Evolutionary conservation across 2,113 vertebrate genomes (phyloP), one percentile per base, ranked within the genome.

Genomic region (Perccottus glenii): DNA sequence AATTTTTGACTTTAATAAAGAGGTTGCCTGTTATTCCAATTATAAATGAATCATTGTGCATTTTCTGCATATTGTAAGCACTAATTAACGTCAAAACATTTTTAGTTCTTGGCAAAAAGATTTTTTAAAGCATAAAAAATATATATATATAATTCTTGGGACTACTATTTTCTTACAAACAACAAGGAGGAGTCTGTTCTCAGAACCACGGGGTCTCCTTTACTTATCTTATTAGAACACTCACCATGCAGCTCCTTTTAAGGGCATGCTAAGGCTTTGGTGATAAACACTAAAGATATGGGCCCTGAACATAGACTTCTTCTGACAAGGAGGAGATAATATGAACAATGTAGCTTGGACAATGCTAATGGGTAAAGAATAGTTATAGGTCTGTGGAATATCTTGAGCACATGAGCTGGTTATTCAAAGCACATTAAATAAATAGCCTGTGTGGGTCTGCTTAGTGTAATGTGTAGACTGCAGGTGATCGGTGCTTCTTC

Each of bases 161-260:
- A n/a, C 73, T 60, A 81, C 60, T 67, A 3, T 50, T 64, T 58
- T 43, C 55, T 70, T 36, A 40, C 9, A 33, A 4, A 4, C 64
- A 60, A 47, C 51, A 62, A 36, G 19, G 57, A 57, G 75, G 67
- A 80, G 64, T 43, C 36, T 55, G 36, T 67, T 70, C 59, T 51
- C 49, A 8, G 64, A 67, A 71, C 75, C 19, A 1, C 73, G 50
- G 40, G 56, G 61, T 43, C 46, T 64, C 75, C 68, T 69, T 73
- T 68, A 60, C 60, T 46, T 49, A 62, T 80, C 79, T 67, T 66
- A 85, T 91, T 86, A 81, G 79, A 75, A 91, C 84, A 68, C 78
- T 77, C 84, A 75, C 60, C 83, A 78, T 73, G 69, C 85, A 78
- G 80, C 72, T 83, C 85, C 84, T 86, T 91, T 85, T 84, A 87